Evolutionary conservation across 2,888 invertebrate species (phyloP).

Genomic region (Encarsia formosa): DNA sequence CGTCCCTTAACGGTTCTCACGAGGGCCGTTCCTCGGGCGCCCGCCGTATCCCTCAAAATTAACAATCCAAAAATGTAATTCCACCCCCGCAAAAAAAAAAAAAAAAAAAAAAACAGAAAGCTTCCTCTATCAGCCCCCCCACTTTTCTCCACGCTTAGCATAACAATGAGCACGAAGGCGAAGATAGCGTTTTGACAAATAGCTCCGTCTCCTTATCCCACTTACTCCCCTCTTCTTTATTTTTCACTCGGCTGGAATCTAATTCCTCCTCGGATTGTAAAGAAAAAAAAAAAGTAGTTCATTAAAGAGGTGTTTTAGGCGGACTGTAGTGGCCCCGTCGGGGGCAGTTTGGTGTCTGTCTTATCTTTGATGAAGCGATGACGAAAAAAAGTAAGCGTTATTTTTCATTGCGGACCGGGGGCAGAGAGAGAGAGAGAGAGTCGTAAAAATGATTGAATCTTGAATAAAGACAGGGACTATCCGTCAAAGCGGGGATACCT

Average conservation of each 20-base stretch:
- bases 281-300: constrained; percentile 54
- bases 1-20: constrained; percentile 35
- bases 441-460: constrained; percentile 27
- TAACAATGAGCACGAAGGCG: constrained; percentile 40
- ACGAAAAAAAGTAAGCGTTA: constrained; percentile 23
- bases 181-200: constrained; percentile 45
- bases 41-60: not conserved
- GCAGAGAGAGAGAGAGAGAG: not conserved
- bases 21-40: constrained; percentile 30
- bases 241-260: constrained; percentile 23
- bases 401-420: constrained; percentile 21
- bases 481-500: too few relatives aligned
- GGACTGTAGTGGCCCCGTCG: constrained; percentile 56
- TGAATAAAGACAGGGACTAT: constrained; percentile 17
- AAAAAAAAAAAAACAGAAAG: not conserved
- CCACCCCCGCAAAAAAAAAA: constrained; percentile 1
- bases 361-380: too few relatives aligned
- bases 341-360: constrained; percentile 55
- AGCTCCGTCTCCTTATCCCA: constrained; percentile 30
- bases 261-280: not conserved
- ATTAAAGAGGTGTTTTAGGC: constrained; percentile 73
- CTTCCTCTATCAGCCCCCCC: constrained; percentile 13
- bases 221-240: constrained; percentile 6
- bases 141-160: constrained; percentile 39
- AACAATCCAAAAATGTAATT: not conserved